Conservation (phyloP, 1,140 invertebrate species). For the Hyles vespertilio region DNA sequence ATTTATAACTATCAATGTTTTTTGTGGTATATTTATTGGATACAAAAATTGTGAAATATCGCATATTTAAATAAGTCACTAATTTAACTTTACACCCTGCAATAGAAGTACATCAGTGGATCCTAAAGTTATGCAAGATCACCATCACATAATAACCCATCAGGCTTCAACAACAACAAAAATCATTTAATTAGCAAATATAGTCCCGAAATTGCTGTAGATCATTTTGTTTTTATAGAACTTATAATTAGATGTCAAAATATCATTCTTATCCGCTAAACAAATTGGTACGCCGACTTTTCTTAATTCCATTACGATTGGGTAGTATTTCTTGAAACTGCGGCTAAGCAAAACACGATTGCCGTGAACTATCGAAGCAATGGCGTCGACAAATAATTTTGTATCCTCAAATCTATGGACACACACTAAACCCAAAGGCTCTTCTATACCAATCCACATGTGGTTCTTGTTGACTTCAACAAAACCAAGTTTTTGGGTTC, state of each 20-base stretch:
- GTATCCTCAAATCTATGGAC: neutral
- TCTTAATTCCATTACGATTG: neutral
- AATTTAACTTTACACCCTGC: neutral
- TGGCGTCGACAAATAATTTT: neutral
- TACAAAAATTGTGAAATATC: neutral
- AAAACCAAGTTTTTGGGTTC: neutral
- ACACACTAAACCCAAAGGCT: neutral
- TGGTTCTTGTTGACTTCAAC: neutral
- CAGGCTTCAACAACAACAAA: neutral
- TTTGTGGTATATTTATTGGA: neutral
- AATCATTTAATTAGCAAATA: conserved; percentile 30
- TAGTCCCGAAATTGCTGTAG: conserved; percentile 30
- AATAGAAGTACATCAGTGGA: neutral
- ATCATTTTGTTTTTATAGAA: conserved; percentile 11
- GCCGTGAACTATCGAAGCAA: neutral
- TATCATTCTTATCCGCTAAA: neutral
- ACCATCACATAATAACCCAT: neutral
- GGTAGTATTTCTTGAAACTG: neutral
- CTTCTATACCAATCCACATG: neutral
- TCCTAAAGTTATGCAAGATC: neutral
- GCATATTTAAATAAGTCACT: neutral
- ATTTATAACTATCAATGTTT: too few relatives aligned
- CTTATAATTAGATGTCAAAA: neutral
- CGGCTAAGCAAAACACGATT: neutral
- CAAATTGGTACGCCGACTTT: neutral